phyloP scores from a whole-genome alignment of 2,888 invertebrate genomes.

The Caenorhabditis sulstoni region DNA sequence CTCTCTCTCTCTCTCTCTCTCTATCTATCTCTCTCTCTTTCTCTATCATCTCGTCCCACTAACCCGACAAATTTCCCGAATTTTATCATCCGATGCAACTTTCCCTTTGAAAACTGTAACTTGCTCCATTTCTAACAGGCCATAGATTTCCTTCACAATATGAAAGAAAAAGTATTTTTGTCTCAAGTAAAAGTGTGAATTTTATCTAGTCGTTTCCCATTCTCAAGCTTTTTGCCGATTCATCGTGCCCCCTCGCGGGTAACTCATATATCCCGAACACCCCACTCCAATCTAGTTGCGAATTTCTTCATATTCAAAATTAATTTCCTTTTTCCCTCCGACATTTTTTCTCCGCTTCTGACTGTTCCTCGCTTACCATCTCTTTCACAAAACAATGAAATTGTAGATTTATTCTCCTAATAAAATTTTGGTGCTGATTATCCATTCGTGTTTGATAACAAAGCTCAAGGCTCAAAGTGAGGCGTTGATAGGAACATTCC shows the following conservation, averaged over 20 bases:
- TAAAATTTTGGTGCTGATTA: constrained; percentile 42
- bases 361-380: constrained; percentile 9
- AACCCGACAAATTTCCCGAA: too few relatives aligned
- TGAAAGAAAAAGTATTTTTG: constrained; percentile 1
- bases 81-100: too few relatives aligned
- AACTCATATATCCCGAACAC: constrained; percentile 49
- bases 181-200: constrained; percentile 19
- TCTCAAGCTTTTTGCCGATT: constrained; percentile 28
- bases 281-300: background rate
- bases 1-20: too few relatives aligned
- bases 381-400: constrained; percentile 45
- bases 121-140: constrained; percentile 12
- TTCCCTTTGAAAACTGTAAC: background rate
- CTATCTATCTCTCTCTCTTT: too few relatives aligned
- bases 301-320: background rate
- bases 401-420: constrained; percentile 34
- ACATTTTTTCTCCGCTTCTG: constrained; percentile 13
- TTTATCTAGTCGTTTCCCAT: constrained; percentile 18
- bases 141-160: constrained; percentile 9
- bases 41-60: too few relatives aligned
- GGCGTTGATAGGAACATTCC: constrained; percentile 65
- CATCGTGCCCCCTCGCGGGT: constrained; percentile 57
- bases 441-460: background rate
- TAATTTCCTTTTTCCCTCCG: constrained; percentile 34
- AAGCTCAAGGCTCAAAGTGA: constrained; percentile 55